Evolutionary conservation across 2,797 vertebrate genomes (phyloP).

Genomic region (Enteromius radiatus): DNA sequence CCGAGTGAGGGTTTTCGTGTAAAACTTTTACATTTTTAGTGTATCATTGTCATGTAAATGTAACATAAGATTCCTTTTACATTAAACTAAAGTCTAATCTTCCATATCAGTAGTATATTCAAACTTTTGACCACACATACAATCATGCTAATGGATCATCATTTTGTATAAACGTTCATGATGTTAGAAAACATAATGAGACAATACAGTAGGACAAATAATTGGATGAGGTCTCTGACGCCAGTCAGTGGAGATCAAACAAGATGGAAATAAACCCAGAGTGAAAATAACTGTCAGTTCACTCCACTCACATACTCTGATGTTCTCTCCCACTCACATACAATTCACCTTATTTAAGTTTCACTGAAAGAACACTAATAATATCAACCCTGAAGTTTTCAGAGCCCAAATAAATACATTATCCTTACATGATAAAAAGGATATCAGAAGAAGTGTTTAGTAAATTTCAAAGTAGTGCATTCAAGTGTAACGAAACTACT

Average conservation of each 20-base stretch:
- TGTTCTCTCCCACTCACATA: not conserved
- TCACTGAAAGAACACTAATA: not conserved
- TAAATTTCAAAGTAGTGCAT: slow-evolving; percentile 60
- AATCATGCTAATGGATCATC: not conserved
- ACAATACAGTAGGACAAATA: not conserved
- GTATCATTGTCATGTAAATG: not conserved
- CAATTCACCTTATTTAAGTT: slow-evolving; percentile 5
- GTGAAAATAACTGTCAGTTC: not conserved
- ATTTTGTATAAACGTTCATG: not conserved
- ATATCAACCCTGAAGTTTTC: not conserved
- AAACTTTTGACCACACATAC: not conserved
- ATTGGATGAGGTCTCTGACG: not conserved
- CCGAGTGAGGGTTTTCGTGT: not conserved
- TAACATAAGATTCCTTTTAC: not conserved
- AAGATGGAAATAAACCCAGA: not conserved
- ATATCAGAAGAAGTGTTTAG: slow-evolving; percentile 44
- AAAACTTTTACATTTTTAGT: not conserved
- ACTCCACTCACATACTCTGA: slow-evolving; percentile 13
- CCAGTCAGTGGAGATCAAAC: not conserved
- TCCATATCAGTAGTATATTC: not conserved
- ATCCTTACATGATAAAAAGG: slow-evolving; percentile 36
- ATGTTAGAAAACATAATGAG: not conserved
- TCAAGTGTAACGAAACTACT: slow-evolving; percentile 45
- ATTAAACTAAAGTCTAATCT: not conserved
- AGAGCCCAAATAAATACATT: slow-evolving; percentile 13